Evolutionary conservation across 2,113 vertebrate species (phyloP).

Genomic region (Nyctereutes procyonoides): DNA sequence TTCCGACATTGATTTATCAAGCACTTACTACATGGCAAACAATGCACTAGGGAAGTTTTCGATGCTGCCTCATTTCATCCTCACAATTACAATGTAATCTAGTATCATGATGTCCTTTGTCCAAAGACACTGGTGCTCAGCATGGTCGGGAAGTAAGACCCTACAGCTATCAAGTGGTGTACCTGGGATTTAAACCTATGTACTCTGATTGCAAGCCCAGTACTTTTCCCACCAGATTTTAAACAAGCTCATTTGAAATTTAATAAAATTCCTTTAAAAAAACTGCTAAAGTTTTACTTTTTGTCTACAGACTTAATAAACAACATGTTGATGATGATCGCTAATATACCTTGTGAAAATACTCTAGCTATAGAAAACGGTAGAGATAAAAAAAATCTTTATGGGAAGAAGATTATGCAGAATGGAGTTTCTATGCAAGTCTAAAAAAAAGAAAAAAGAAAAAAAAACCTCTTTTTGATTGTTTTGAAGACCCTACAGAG

Average conservation of each 20-base stretch:
- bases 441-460: not conserved
- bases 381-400: not conserved
- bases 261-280: slow-evolving; percentile 39
- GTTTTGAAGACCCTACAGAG: not conserved
- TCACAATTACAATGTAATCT: not conserved
- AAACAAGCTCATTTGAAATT: not conserved
- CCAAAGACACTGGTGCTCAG: not conserved
- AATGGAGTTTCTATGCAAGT: slow-evolving; percentile 17
- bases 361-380: slow-evolving; percentile 52
- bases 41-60: not conserved
- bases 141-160: not conserved
- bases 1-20: not conserved
- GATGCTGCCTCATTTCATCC: not conserved
- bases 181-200: not conserved
- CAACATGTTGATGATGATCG: slow-evolving; percentile 49
- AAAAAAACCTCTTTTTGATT: not conserved
- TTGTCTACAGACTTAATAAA: slow-evolving; percentile 38
- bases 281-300: slow-evolving; percentile 41
- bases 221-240: not conserved
- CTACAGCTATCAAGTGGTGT: not conserved
- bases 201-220: not conserved
- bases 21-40: not conserved
- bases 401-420: not conserved
- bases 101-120: not conserved
- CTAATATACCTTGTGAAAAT: slow-evolving; percentile 28